Evolutionary conservation across 1,140 invertebrate genomes (phyloP).

Genomic region (Nasonia giraulti): DNA sequence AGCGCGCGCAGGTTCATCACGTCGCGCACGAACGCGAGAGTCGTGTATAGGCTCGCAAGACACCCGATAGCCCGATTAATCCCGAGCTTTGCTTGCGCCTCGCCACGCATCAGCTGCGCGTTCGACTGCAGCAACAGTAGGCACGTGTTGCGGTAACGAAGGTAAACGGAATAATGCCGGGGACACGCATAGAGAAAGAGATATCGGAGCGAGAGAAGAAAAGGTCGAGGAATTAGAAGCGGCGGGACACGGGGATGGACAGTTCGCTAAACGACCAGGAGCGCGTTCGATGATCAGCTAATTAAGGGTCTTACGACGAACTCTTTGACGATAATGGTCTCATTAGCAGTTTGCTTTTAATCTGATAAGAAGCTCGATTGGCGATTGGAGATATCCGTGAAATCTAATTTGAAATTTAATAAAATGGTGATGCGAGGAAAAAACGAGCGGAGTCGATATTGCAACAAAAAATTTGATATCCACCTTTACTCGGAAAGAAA

Average conservation of each 20-base stretch:
- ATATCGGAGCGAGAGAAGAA: too few relatives aligned
- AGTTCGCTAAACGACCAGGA: neutral
- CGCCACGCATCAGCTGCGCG: neutral
- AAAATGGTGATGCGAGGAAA: too few relatives aligned
- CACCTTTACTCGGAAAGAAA: neutral
- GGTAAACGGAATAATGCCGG: neutral
- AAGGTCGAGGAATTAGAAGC: too few relatives aligned
- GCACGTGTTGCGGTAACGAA: neutral
- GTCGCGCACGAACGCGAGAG: too few relatives aligned
- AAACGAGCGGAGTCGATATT: too few relatives aligned
- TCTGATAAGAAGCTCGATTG: too few relatives aligned
- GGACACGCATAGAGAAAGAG: neutral
- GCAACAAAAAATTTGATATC: too few relatives aligned
- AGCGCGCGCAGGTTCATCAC: too few relatives aligned
- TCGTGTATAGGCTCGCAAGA: too few relatives aligned
- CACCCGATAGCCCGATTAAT: neutral
- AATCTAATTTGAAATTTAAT: too few relatives aligned
- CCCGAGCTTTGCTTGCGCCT: too few relatives aligned
- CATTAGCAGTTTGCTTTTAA: neutral
- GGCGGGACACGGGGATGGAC: neutral
- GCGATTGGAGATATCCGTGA: too few relatives aligned
- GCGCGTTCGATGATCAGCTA: slow-evolving; percentile 16
- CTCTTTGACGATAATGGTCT: slow-evolving; percentile 21
- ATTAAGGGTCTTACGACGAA: neutral
- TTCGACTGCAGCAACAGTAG: neutral